A percentile compares a stretch with the other conserved stretches of the same genome.
phyloP scores from a whole-genome alignment of 2,888 invertebrate species.

The Aphelenchoides bicaudatus region DNA sequence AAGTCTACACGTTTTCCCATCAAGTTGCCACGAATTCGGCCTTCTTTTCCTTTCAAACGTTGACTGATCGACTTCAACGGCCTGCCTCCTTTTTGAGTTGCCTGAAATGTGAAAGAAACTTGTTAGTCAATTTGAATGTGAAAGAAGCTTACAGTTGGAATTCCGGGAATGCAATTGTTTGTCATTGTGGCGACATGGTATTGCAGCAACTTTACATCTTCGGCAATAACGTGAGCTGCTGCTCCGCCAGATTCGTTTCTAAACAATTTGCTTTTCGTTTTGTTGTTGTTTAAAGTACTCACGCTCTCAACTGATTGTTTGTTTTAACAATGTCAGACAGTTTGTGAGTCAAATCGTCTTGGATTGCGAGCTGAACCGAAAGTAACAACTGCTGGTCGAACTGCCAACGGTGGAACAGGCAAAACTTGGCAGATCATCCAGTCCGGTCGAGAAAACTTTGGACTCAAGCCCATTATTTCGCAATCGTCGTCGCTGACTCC shows the following conservation, averaged over 20 bases:
- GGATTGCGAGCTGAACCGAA: constrained; percentile 96
- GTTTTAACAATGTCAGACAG: constrained; percentile 95
- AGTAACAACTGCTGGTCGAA: constrained; percentile 96
- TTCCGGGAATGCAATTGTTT: constrained; percentile 97
- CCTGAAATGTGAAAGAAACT: constrained; percentile 62
- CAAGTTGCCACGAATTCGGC: constrained; percentile 93
- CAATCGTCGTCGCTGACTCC: constrained; percentile 94
- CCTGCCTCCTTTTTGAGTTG: constrained; percentile 97
- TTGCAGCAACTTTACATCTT: constrained; percentile 94
- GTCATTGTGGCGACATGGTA: constrained; percentile 96
- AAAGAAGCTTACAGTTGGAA: constrained; percentile 68
- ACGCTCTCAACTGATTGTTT: constrained; percentile 82
- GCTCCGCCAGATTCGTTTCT: constrained; percentile 92
- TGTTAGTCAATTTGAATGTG: not conserved
- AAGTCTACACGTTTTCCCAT: constrained; percentile 99
- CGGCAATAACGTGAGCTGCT: constrained; percentile 91
- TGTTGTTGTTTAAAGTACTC: not conserved
- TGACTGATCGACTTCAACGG: constrained; percentile 96
- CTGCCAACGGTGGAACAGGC: constrained; percentile 91
- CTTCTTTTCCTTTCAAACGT: constrained; percentile 92
- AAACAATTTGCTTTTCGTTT: too few species aligned
- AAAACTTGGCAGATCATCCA: constrained; percentile 98
- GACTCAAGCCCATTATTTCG: constrained; percentile 88
- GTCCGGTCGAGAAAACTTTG: constrained; percentile 81
- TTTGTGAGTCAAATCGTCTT: constrained; percentile 97